phyloP scores from a whole-genome alignment of 2,888 invertebrate genomes.

The Ophion ventricosus region DNA sequence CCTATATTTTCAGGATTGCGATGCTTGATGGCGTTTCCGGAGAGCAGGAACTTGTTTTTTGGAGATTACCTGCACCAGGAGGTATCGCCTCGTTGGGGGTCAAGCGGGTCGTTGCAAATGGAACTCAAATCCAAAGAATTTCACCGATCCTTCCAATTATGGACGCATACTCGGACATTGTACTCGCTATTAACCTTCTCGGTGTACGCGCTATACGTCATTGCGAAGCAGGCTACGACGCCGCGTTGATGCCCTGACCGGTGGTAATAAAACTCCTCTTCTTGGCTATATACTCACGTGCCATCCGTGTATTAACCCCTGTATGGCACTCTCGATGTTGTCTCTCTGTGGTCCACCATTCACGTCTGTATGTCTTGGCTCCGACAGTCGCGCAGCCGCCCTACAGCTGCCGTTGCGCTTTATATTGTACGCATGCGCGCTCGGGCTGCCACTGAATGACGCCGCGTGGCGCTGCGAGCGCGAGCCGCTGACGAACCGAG shows the following conservation, averaged over 20 bases:
- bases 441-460: neutral
- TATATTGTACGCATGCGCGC: neutral
- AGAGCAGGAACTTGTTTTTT: too few relatives aligned
- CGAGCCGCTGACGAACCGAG: too few relatives aligned
- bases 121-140: too few relatives aligned
- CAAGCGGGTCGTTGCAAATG: too few relatives aligned
- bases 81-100: neutral
- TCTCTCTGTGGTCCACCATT: slow-evolving; percentile 7
- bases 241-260: slow-evolving; percentile 18
- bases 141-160: too few relatives aligned
- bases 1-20: too few relatives aligned
- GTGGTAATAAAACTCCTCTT: slow-evolving; percentile 36
- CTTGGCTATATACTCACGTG: neutral
- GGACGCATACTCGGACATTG: slow-evolving; percentile 18
- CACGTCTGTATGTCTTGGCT: neutral
- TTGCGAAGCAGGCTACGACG: slow-evolving; percentile 4
- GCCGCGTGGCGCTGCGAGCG: too few relatives aligned
- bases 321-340: neutral
- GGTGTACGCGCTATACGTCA: slow-evolving; percentile 22
- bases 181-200: slow-evolving; percentile 31
- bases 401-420: neutral
- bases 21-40: too few relatives aligned
- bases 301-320: neutral
- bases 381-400: neutral
- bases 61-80: too few relatives aligned